phyloP scores from a whole-genome alignment of 2,797 vertebrate species.

The Molossus alvarezi region DNA sequence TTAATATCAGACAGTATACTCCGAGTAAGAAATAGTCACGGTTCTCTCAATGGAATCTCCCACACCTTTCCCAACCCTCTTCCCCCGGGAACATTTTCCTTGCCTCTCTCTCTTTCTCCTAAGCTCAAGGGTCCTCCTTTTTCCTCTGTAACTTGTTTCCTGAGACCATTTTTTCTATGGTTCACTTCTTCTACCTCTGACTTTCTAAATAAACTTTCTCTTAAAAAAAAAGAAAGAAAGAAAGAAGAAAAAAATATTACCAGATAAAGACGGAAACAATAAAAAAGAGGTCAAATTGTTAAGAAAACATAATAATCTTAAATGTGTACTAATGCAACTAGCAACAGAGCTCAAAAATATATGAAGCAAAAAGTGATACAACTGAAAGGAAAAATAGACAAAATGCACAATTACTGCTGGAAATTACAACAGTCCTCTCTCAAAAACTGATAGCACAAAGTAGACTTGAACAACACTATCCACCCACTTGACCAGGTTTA shows the following conservation, averaged over 20 bases:
- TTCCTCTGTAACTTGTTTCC: no score
- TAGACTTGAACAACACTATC: background rate
- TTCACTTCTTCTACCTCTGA: no score
- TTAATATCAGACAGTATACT: background rate
- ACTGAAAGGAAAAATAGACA: background rate
- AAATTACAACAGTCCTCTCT: background rate
- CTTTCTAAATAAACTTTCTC: no score
- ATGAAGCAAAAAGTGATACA: background rate
- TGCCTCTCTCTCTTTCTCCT: no score
- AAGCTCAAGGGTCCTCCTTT: no score
- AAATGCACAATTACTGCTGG: background rate
- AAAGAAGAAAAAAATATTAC: background rate
- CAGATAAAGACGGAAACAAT: background rate
- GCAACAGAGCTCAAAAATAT: background rate
- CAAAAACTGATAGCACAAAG: background rate
- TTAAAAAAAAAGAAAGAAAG: no score
- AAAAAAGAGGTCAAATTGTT: background rate
- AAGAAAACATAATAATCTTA: background rate
- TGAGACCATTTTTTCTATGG: no score
- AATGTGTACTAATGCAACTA: background rate
- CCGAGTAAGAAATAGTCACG: background rate
- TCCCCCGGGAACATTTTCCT: no score
- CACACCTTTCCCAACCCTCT: no score
- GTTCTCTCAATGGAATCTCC: no score
- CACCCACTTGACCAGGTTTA: background rate